Base-by-base conservation (phyloP, 2,888 invertebrate species). In the Strigamia maritima region DNA sequence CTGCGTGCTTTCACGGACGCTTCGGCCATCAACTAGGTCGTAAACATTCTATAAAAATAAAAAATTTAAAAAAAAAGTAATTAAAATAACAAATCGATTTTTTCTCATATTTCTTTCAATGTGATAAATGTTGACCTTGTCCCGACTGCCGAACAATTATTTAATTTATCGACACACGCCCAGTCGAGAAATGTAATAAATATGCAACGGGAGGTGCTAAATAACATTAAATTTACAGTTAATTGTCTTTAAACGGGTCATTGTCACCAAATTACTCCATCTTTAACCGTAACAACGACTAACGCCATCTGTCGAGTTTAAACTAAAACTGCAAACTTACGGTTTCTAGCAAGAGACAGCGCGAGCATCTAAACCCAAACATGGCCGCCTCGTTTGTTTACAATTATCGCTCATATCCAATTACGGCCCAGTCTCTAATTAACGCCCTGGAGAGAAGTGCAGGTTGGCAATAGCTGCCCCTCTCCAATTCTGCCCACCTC, bases 171-270 rank as follows among this genome's bases (percentile, higher is more conserved):
- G 70, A 70, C 28, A 28, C 28, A 24, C 70, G 70, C 70, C 70
- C 70, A 26, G 12, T n/a, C 24, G 26, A 28, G 28, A 28, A 70
- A 28, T 28, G 24, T 70, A 70, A 70, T 70, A 70, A 70, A 70
- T 70, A 70, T 70, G 70, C 70, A 70, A 24, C 70, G 70, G 70
- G 70, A 26, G 70, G 70, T 70, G 70, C 70, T 70, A 70, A 70
- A n/a, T 16, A 70, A 70, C 70, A 26, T 70, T 70, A 70, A 70
- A 70, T 70, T 70, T 70, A 70, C 70, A 28, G 70, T 70, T 70
- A 70, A 70, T 70, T 70, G 70, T 70, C 70, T 70, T 70, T 28
- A 28, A 70, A n/a, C 70, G 14, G 70, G 70, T 70, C 70, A 70
- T 70, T 70, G 70, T 70, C 70, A 14, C 24, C 16, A 24, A 70